Evolutionary conservation across 2,797 vertebrate species (phyloP).

Genomic region (Sebastes umbrosus): DNA sequence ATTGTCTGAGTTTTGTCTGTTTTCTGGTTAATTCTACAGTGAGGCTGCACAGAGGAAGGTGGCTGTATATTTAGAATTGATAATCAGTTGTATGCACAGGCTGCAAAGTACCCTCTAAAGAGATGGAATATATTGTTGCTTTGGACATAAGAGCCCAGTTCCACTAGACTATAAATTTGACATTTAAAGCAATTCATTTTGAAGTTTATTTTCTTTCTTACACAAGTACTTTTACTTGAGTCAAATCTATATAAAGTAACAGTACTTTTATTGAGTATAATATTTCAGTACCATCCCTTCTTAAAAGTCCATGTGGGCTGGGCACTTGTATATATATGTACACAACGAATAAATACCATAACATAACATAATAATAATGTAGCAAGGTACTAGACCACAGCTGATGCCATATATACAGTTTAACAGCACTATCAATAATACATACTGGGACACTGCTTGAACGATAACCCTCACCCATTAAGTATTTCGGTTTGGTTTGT

Average conservation of each 20-base stretch:
- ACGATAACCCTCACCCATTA: no score
- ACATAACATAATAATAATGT: no score
- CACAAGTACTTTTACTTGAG: not conserved
- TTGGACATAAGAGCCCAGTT: not conserved
- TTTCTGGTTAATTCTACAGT: not conserved
- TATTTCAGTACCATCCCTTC: not conserved
- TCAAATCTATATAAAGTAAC: not conserved
- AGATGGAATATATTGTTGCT: not conserved
- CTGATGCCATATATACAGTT: no score
- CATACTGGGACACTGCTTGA: no score
- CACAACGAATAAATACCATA: not conserved
- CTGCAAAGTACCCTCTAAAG: not conserved
- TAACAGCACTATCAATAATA: no score
- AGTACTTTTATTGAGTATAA: not conserved
- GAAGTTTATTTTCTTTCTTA: not conserved
- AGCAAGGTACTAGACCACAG: no score
- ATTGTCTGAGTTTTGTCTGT: not conserved
- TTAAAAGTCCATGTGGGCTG: not conserved
- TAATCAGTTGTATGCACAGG: not conserved
- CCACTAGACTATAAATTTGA: not conserved
- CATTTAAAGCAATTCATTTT: not conserved
- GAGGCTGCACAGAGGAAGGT: not conserved
- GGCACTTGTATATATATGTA: not conserved
- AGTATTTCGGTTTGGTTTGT: no score
- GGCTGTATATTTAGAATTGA: not conserved